Evolutionary conservation across 2,888 invertebrate genomes (phyloP), one percentile per base, ranked within the genome.

Genomic region (Andrena trimmerana): DNA sequence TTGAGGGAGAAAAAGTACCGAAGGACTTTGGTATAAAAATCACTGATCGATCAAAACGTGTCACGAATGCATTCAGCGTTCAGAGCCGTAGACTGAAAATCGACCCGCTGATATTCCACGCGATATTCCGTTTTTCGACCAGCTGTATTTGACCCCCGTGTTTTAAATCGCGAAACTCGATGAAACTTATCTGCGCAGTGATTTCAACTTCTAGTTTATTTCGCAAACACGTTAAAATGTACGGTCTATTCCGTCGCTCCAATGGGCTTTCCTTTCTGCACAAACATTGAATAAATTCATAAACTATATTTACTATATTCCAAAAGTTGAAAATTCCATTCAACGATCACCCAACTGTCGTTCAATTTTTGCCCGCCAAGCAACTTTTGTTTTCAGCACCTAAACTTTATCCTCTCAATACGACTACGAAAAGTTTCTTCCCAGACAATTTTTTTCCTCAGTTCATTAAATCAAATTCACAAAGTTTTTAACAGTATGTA

Each of bases 1-100:
- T 72, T 68, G 62, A 65, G 8, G 6, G 20, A 33, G 66, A 3
- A 67, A 63, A 62, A 62, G 48, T 52, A 48, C 10, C 31, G 52
- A 66, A 48, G 29, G 24, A 52, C 60, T 80, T 66, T 31, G 27
- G 20, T 70, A 31, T 50, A 16, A 67, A 78, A 67, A 54, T 80
- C 54, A 27, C 52, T 57, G 79, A 67, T 71, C 71, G 36, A 78
- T 78, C 60, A 72, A 71, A 66, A 52, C 80, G 72, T 60, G 68
- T 79, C 67, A 72, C 68, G 54, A 72, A 72, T 68, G 72, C 63
- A 68, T 68, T 62, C 78, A 54, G n/a, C 54, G 63, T 62, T 68
- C 67, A 57, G 57, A 54, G 27, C 36, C 48, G 54, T 67, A 66
- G 62, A 62, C 20, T 71, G 67, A 81, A 78, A 68, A 48, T 60